A percentile compares a stretch with the other conserved stretches of the same genome.
Evolutionary conservation across 2,888 invertebrate species (phyloP).

Genomic region (Xestia sexstrigata): DNA sequence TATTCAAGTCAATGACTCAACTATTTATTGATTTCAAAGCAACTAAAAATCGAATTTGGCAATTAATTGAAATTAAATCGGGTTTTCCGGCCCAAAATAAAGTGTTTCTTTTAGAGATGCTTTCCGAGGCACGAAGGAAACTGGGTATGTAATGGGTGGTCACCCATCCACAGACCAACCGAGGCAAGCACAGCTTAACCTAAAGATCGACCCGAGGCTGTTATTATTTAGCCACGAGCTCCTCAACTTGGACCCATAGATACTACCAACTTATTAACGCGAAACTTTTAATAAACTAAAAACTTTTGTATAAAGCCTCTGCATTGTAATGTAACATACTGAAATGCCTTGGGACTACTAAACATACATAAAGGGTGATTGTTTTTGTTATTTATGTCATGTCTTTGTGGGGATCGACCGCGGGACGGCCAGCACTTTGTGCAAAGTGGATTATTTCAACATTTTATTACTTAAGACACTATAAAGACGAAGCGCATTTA

Average conservation of each 20-base stretch:
- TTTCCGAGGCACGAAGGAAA: no score
- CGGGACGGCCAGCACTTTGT: conserved; percentile 19
- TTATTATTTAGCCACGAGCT: no score
- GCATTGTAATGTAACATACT: not conserved
- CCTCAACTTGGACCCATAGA: not conserved
- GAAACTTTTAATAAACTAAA: conserved; percentile 26
- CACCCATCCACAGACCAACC: no score
- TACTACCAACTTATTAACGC: not conserved
- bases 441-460: conserved; percentile 45
- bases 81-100: no score
- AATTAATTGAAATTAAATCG: no score
- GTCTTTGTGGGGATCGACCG: conserved; percentile 11
- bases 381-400: conserved; percentile 41
- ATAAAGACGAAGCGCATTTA: conserved; percentile 16
- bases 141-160: no score
- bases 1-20: no score
- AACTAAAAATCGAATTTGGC: no score
- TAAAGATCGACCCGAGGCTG: no score
- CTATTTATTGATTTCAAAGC: no score
- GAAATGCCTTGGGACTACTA: conserved; percentile 5
- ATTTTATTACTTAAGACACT: conserved; percentile 31
- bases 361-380: conserved; percentile 14
- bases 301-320: conserved; percentile 12
- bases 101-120: no score
- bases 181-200: no score